Evolutionary conservation across 2,113 vertebrate genomes (phyloP), one percentile per base, ranked within the genome.

Genomic region (Alligator sinensis): DNA sequence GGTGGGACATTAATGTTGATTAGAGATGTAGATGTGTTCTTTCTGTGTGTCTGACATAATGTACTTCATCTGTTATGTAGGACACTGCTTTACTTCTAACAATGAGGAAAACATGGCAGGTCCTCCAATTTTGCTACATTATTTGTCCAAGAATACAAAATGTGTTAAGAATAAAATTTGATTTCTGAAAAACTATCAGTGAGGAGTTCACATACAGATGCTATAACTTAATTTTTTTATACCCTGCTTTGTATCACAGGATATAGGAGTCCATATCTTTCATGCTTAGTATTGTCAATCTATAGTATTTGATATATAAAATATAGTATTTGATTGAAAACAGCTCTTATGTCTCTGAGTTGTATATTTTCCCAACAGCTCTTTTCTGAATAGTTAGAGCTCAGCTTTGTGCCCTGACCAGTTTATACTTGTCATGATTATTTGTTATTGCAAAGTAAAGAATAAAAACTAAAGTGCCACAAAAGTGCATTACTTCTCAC

Each of bases 381-480:
- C 11, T 64, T 75, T 77, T 82, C 14, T 58, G 14, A n/a, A n/a
- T 77, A 78, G 61, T 14, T 57, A 55, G 59, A 82, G 54, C 54
- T 92, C 77, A 86, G 47, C 77, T 16, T 38, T n/a, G 27, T 18
- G 28, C 47, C 90, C 2, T 0, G 38, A 11, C 64, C 77, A 55
- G 12, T 82, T 91, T 87, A 85, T 92, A 89, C 24, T 89, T 55
- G 25, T 86, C 60, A 28, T 75, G 70, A 5, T 84, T 90, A 82
- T 70, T 92, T 92, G 72, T 77, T 55, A 38, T 30, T 89, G 72
- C 28, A 11, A 10, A 64, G 18, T 77, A 63, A 87, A 34, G 47
- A 89, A 79, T 9, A 24, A 61, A 75, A 84, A 74, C 21, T 30
- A 30, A 91, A 80, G 57, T 80, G 70, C 22, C 66, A 78, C 57